Base-by-base conservation (phyloP, 2,113 vertebrate genomes). In the Onychostoma macrolepis region DNA sequence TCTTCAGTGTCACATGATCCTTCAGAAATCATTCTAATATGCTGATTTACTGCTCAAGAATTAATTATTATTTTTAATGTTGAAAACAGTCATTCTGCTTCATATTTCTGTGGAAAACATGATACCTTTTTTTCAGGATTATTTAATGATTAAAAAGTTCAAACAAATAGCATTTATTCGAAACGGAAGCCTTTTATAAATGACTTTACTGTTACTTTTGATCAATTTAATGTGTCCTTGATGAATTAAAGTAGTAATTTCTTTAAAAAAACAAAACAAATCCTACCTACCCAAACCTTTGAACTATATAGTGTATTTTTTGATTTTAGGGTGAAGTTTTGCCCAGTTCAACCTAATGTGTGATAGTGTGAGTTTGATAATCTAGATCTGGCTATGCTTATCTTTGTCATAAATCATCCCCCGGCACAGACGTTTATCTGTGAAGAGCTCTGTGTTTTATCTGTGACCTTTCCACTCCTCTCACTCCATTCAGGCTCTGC, bases 401-500 rank as follows among this genome's bases (percentile, higher is more conserved):
- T 50, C 63, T 58, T 38, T 61, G 38, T 28, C 15, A 43, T 78
- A 84, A 80, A 74, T 7, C 69, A 24, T 75, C 53, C 71, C 72
- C 38, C 48, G 6, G 75, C 56, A 17, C 26, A 61, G n/a, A 45
- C 15, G 17, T 63, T 85, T 58, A 77, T 87, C 50, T 72, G 26
- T 71, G 7, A 74, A 78, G 69, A 36, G 63, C 10, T 63, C 53
- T 24, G 56, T 24, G 36, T 43, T 81, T 78, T 86, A 69, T 61
- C 48, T 21, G 65, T 74, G 77, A 58, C 79, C 78, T 76, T 45
- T 88, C 53, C 71, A 79, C 76, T 43, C 36, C n/a, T 82, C 50
- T 69, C 24, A 33, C 17, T 41, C 48, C 41, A 79, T 87, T 87
- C 45, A 80, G 65, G 5, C 11, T 50, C 53, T 6, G 24, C 33